phyloP scores from a whole-genome alignment of 1,140 invertebrate genomes.

The Drosophila kohkoa region DNA sequence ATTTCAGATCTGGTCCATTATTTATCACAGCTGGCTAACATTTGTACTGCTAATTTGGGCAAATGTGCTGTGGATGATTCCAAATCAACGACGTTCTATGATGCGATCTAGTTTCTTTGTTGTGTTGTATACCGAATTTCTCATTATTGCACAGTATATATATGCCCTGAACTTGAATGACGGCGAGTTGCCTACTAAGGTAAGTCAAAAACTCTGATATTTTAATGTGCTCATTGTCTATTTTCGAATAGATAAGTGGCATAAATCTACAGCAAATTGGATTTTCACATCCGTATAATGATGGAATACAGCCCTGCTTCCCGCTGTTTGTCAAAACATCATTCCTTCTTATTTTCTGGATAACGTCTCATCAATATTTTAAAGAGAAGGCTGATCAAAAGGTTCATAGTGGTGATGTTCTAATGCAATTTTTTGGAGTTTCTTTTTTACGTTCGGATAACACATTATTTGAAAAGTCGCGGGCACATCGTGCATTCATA shows the following conservation, averaged over 20 bases:
- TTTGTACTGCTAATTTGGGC: constrained; percentile 97
- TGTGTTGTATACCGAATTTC: constrained; percentile 94
- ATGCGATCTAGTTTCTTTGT: constrained; percentile 95
- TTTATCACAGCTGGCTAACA: constrained; percentile 98
- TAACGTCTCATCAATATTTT: constrained; percentile 95
- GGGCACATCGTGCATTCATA: constrained; percentile 86
- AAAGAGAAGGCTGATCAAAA: constrained; percentile 88
- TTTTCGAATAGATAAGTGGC: constrained; percentile 73
- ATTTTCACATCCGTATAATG: constrained; percentile 88
- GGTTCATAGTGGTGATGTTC: constrained; percentile 86
- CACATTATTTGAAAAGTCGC: constrained; percentile 78
- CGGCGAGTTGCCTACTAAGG: constrained; percentile 90
- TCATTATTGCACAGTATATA: constrained; percentile 95
- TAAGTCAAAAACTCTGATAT: constrained; percentile 6
- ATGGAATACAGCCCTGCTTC: constrained; percentile 88
- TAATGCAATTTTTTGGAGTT: constrained; percentile 91
- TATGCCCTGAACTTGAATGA: constrained; percentile 95
- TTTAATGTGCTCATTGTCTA: neutral
- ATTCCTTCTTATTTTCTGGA: constrained; percentile 97
- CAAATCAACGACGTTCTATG: constrained; percentile 95
- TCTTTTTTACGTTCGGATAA: constrained; percentile 86
- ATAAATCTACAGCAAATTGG: constrained; percentile 94
- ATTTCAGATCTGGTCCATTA: constrained; percentile 96
- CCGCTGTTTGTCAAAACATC: constrained; percentile 93
- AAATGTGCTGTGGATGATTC: constrained; percentile 97